Evolutionary conservation across 2,113 vertebrate genomes (phyloP), one percentile per base, ranked within the genome.

Genomic region (Hippoglossus stenolepis): DNA sequence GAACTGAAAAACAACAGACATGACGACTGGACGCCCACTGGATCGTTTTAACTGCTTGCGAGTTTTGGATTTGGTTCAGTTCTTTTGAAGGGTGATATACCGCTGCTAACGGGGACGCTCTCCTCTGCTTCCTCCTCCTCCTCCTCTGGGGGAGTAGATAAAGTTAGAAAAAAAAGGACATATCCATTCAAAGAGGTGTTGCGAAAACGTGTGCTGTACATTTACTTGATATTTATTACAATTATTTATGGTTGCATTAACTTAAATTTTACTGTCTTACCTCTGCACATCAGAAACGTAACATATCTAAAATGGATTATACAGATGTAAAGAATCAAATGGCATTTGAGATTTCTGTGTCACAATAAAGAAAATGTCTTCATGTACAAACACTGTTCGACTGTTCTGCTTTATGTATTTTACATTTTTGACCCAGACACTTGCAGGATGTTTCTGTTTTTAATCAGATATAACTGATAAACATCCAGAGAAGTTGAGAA

Each of bases 141-240:
- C 23, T 51, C 47, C 47, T 18, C 81, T 65, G 51, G 26, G 71
- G 49, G 26, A 59, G 77, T 26, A 72, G 84, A 88, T 38, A 85
- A 91, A 66, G 82, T 72, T 79, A 85, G 85, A 86, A 84, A 90
- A 64, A 64, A 90, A 64, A 90, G 89, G 89, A 93, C 94, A 75
- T 83, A 84, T 86, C 93, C 77, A 89, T 90, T 73, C 89, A 93
- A 89, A 80, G 91, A 90, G 79, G 87, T 94, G 94, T 95, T 91
- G 77, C 79, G 87, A 92, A 91, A 85, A 92, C 88, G 89, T 87
- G 94, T 95, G 96, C 97, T 96, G 96, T 95, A 94, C 94, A 96
- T 95, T 97, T 95, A 96, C 95, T 97, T 95, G 95, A 85, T 99
- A 98, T 99, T 98, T 99, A 99, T 99, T 97, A 96, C 94, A 94